Conservation (phyloP, 2,888 invertebrate genomes). For the Drosophila suboccidentalis region DNA sequence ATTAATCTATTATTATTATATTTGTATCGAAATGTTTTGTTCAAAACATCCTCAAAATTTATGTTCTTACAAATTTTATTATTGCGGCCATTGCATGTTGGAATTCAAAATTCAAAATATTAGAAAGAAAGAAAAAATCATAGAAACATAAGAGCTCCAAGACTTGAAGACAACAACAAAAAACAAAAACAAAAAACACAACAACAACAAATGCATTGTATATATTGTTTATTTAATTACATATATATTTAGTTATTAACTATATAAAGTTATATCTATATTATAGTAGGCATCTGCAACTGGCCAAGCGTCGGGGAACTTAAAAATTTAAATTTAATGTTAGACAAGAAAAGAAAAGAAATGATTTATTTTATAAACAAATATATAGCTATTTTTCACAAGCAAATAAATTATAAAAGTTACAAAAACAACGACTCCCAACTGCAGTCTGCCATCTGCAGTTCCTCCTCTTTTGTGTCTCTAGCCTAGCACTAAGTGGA, state of each 20-base stretch:
- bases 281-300: conserved; percentile 56
- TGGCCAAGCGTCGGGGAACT: conserved; percentile 64
- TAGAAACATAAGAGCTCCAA: conserved; percentile 76
- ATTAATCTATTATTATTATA: conserved; percentile 40
- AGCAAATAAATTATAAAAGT: conserved; percentile 76
- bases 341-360: conserved; percentile 52
- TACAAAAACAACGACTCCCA: conserved; percentile 38
- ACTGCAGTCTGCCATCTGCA: conserved; percentile 17
- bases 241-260: conserved; percentile 43
- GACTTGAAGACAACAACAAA: conserved; percentile 70
- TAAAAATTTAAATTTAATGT: conserved; percentile 53
- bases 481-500: conserved; percentile 4
- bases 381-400: conserved; percentile 76
- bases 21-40: conserved; percentile 27
- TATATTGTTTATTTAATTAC: conserved; percentile 80
- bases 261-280: conserved; percentile 32
- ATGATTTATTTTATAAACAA: conserved; percentile 67
- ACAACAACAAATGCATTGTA: conserved; percentile 61
- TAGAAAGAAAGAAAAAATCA: conserved; percentile 4
- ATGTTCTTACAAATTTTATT: conserved; percentile 47
- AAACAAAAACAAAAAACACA: conserved; percentile 16
- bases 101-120: conserved; percentile 72
- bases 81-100: conserved; percentile 78
- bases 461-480: background rate
- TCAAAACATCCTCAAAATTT: conserved; percentile 36